Percentiles rank a stretch among this genome's conserved stretches.
Conservation (phyloP, 2,888 invertebrate species). For the Melipona bicolor region DNA sequence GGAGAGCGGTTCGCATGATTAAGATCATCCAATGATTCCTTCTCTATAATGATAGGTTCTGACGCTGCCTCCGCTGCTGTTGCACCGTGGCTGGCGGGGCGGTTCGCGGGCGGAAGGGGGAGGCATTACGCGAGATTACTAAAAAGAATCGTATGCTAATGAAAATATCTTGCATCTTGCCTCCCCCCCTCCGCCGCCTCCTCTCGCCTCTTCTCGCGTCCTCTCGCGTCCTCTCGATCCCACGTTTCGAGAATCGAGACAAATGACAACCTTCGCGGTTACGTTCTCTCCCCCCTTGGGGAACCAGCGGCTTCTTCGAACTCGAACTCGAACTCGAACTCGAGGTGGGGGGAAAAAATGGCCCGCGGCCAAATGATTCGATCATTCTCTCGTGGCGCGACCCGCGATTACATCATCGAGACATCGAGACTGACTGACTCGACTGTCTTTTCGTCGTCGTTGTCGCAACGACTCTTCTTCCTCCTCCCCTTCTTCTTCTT, state of each 20-base stretch:
- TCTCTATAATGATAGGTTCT: conserved; percentile 83
- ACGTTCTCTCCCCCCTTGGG: not conserved
- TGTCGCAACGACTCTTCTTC: too few relatives aligned
- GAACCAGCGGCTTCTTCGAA: not conserved
- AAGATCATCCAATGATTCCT: conserved; percentile 84
- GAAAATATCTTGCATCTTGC: conserved; percentile 71
- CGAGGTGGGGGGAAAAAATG: not conserved
- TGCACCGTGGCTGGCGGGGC: conserved; percentile 52
- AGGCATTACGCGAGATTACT: conserved; percentile 67
- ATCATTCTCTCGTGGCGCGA: too few relatives aligned
- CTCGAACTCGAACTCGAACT: too few relatives aligned
- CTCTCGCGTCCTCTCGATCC: not conserved
- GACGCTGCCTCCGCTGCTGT: conserved; percentile 65
- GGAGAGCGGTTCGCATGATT: conserved; percentile 83
- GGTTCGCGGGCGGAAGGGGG: conserved; percentile 44
- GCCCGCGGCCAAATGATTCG: too few relatives aligned
- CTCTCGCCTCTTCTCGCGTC: too few relatives aligned
- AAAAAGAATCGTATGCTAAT: conserved; percentile 79
- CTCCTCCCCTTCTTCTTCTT: too few relatives aligned
- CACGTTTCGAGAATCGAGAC: conserved; percentile 7
- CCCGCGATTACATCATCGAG: too few relatives aligned
- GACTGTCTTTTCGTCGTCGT: too few relatives aligned
- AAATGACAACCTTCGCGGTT: conserved; percentile 31
- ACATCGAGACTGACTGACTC: too few relatives aligned
- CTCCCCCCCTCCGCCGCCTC: conserved; percentile 30